Evolutionary conservation across 1,140 invertebrate genomes (phyloP).

Genomic region (Thrips palmi): DNA sequence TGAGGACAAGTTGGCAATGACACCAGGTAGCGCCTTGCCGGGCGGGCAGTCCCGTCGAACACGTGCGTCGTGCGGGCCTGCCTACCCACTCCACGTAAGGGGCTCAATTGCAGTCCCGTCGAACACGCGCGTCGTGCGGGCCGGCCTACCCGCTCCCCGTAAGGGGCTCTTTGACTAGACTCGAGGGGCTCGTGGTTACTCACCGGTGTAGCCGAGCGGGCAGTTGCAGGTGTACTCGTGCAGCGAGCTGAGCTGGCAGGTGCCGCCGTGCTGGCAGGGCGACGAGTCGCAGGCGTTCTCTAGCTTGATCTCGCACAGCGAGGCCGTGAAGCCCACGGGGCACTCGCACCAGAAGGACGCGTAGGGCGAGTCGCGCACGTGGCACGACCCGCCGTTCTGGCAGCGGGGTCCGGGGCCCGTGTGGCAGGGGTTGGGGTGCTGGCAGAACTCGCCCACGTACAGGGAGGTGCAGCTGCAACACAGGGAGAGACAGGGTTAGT

Average conservation of each 20-base stretch:
- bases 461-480: slow-evolving; percentile 73
- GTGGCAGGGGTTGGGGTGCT: slow-evolving; percentile 80
- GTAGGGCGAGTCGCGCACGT: slow-evolving; percentile 43
- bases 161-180: too few relatives aligned
- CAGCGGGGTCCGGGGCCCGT: slow-evolving; percentile 57
- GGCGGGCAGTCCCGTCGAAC: too few relatives aligned
- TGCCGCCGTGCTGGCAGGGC: slow-evolving; percentile 73
- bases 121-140: too few relatives aligned
- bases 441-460: slow-evolving; percentile 86
- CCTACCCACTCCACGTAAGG: too few relatives aligned
- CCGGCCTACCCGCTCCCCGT: too few relatives aligned
- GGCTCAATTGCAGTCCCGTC: too few relatives aligned
- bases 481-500: slow-evolving; percentile 19
- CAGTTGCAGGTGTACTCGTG: slow-evolving; percentile 68
- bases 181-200: too few relatives aligned
- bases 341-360: slow-evolving; percentile 70
- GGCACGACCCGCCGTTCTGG: slow-evolving; percentile 84
- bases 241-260: slow-evolving; percentile 57
- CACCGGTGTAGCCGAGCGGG: slow-evolving; percentile 66
- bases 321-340: slow-evolving; percentile 77
- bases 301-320: slow-evolving; percentile 78
- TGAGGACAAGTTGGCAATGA: too few relatives aligned
- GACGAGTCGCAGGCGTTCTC: slow-evolving; percentile 76
- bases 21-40: too few relatives aligned
- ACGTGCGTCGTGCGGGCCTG: too few relatives aligned